These are phyloP conservation scores for Plagodis dolabraria DNA, from an alignment of 2,888 invertebrate species.

Conservation along the genomic window DNA sequence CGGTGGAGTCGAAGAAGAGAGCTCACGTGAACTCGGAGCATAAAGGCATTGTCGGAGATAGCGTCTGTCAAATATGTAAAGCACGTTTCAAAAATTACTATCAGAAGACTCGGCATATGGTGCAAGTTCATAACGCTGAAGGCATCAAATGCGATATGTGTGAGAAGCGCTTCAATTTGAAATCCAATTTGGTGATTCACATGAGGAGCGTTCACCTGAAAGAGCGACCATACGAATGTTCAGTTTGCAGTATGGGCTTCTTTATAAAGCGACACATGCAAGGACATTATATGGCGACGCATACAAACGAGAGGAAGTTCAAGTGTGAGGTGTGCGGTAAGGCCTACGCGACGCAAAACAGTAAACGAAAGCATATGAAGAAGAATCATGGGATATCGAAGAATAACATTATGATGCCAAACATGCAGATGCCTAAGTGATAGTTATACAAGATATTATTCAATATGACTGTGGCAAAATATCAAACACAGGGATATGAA, in stretches of 20 bases:
- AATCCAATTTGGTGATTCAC: slow-evolving; percentile 70
- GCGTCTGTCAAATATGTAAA: slow-evolving; percentile 77
- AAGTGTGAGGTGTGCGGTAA: slow-evolving; percentile 86
- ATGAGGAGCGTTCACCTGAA: slow-evolving; percentile 75
- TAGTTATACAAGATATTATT: too few species aligned
- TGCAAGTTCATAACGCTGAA: slow-evolving; percentile 72
- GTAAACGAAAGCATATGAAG: slow-evolving; percentile 74
- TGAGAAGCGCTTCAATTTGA: slow-evolving; percentile 75
- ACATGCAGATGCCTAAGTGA: slow-evolving; percentile 20
- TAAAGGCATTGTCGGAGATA: slow-evolving; percentile 74
- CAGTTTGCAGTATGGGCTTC: slow-evolving; percentile 76
- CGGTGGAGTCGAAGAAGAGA: slow-evolving; percentile 72
- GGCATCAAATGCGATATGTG: slow-evolving; percentile 75
- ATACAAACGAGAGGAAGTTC: slow-evolving; percentile 81
- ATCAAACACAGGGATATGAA: too few species aligned
- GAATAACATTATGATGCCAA: slow-evolving; percentile 28
- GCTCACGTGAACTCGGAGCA: slow-evolving; percentile 75
- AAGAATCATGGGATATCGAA: slow-evolving; percentile 62
- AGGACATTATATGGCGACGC: slow-evolving; percentile 67
- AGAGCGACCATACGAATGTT: slow-evolving; percentile 74
- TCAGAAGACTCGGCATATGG: slow-evolving; percentile 77
- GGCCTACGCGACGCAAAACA: slow-evolving; percentile 78
- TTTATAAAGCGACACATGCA: slow-evolving; percentile 63
- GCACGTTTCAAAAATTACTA: slow-evolving; percentile 78
- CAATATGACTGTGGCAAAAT: too few species aligned